phyloP scores from a whole-genome alignment of 1,140 invertebrate species.

The Psilanteris sp. region DNA sequence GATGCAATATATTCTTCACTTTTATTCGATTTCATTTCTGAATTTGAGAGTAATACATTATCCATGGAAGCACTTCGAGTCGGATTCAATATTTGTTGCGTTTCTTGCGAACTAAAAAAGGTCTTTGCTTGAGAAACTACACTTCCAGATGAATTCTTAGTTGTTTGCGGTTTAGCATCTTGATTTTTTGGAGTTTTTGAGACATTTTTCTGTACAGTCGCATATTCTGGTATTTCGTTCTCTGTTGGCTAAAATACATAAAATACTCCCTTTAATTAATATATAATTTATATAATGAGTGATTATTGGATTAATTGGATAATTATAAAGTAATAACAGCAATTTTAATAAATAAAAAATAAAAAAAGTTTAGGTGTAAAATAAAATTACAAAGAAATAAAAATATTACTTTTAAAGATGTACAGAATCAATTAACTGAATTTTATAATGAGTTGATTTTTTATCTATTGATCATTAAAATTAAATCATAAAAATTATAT shows the following conservation, averaged over 20 bases:
- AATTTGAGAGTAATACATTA: slow-evolving; percentile 56
- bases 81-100: slow-evolving; percentile 62
- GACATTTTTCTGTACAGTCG: slow-evolving; percentile 73
- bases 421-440: too few relatives aligned
- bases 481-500: too few relatives aligned
- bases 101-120: slow-evolving; percentile 52
- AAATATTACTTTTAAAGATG: too few relatives aligned
- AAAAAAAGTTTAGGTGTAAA: too few relatives aligned
- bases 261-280: too few relatives aligned
- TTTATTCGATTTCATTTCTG: slow-evolving; percentile 53
- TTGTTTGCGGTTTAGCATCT: slow-evolving; percentile 23
- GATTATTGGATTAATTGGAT: too few relatives aligned
- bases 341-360: too few relatives aligned
- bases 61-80: slow-evolving; percentile 68
- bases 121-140: slow-evolving; percentile 63
- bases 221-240: slow-evolving; percentile 73
- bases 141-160: slow-evolving; percentile 47
- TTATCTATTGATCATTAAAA: too few relatives aligned
- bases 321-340: too few relatives aligned
- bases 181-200: slow-evolving; percentile 56
- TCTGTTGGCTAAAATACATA: slow-evolving; percentile 21
- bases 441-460: too few relatives aligned
- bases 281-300: too few relatives aligned
- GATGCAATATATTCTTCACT: slow-evolving; percentile 67
- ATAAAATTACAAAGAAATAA: too few relatives aligned